Evolutionary conservation across 2,888 invertebrate genomes (phyloP), one percentile per base, ranked within the genome.

Genomic region (Cantharis rustica): DNA sequence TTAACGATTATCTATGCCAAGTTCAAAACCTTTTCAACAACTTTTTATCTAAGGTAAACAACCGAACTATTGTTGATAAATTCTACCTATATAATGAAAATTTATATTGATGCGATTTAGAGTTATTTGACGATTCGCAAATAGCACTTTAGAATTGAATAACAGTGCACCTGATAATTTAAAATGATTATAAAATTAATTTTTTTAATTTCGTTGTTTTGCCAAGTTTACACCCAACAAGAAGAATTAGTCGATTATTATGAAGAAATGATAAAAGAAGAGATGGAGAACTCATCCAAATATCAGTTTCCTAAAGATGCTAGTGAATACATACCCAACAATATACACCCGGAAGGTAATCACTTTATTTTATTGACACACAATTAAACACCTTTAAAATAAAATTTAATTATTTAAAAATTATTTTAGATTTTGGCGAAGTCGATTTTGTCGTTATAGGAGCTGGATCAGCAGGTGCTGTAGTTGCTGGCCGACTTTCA

Each of bases 391-490:
- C 13, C n/a, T 47, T 20, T 20, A 20, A n/a, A n/a, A n/a, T n/a
- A 47, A 47, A 47, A n/a, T n/a, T n/a, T 47, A 2, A 11, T 13
- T 31, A 20, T 13, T 31, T 31, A 13, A 3, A 62, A 27, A 23
- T 23, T 47, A 17, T 75, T 75, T 11, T 16, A 79, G 79, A 76
- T 72, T 79, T 64, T 61, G 79, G 76, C 2, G 26, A 13, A 7
- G 69, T 61, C 68, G 80, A 80, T 71, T 80, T 75, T 63, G 72
- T 80, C 11, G 74, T 80, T 10, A 66, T 78, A 13, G 79, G 79
- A n/a, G 31, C 47, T 10, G 79, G 79, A 1, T 75, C 79, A 13
- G 72, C 76, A 13, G 80, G 80, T 17, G 27, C 79, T 2, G 77
- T 79, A 10, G 71, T 75, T 4, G 80, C 80, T 10, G 68, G 69